These are phyloP conservation scores for Butastur rufipennis DNA, from an alignment of 2,113 vertebrate species.

Conservation along the genomic window DNA sequence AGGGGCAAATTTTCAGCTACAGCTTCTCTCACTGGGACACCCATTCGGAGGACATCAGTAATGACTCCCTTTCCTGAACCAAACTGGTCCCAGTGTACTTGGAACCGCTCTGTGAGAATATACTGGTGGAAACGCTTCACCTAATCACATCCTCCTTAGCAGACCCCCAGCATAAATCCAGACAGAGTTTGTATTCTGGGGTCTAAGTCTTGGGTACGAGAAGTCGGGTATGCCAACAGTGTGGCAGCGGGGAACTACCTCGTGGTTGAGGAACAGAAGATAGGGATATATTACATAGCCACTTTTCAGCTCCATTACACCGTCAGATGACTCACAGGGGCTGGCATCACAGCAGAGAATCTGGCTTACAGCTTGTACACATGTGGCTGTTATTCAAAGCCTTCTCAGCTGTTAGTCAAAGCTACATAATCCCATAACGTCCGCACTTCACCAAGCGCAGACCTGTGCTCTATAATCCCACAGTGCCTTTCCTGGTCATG, in stretches of 20 bases:
- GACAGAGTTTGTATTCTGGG: neutral
- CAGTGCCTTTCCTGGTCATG: neutral
- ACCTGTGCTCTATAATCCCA: neutral
- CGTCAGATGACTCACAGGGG: constrained; percentile 22
- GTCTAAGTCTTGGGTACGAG: neutral
- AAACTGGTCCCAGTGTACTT: too few relatives aligned
- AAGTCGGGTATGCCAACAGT: neutral
- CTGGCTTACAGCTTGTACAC: neutral
- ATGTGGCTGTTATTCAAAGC: constrained; percentile 19
- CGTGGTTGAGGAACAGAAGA: neutral
- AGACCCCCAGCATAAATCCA: neutral
- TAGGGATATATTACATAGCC: neutral
- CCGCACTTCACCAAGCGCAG: neutral
- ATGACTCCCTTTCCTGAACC: neutral
- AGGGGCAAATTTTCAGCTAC: neutral
- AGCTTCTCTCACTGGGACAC: neutral
- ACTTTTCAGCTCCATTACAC: constrained; percentile 55
- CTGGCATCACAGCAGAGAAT: constrained; percentile 19
- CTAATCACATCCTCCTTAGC: neutral
- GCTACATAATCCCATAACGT: neutral
- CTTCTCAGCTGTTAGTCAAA: constrained; percentile 1
- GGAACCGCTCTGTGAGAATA: neutral
- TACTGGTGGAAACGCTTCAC: neutral
- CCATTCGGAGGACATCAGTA: neutral
- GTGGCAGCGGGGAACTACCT: neutral